These are phyloP conservation scores for Phytoseiulus persimilis DNA, from an alignment of 2,888 invertebrate species.

Conservation along the genomic window DNA sequence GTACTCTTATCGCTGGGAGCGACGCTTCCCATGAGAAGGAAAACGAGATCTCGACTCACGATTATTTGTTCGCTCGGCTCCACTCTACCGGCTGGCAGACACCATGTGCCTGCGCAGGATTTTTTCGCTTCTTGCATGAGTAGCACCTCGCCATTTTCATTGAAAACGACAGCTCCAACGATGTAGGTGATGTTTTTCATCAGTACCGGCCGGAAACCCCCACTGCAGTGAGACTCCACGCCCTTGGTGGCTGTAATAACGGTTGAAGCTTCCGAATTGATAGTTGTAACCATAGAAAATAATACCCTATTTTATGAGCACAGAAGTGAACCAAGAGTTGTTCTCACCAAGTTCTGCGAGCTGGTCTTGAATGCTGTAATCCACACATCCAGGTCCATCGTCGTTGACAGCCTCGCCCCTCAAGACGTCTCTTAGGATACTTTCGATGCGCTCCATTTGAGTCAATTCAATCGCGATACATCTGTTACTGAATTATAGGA, in stretches of 20 bases:
- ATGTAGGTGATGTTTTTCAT: conserved; percentile 81
- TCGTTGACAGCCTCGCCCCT: conserved; percentile 63
- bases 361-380: conserved; percentile 73
- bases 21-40: too few species aligned
- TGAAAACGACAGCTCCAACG: conserved; percentile 77
- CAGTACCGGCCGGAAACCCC: conserved; percentile 70
- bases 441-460: conserved; percentile 44
- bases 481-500: background rate
- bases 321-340: conserved; percentile 12
- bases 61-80: conserved; percentile 78
- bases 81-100: conserved; percentile 89
- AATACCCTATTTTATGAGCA: conserved; percentile 37
- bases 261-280: too few species aligned
- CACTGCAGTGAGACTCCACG: conserved; percentile 65
- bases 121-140: conserved; percentile 97
- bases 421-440: conserved; percentile 49
- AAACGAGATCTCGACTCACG: conserved; percentile 48
- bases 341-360: conserved; percentile 63
- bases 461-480: conserved; percentile 14
- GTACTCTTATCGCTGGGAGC: too few species aligned
- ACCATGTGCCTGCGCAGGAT: conserved; percentile 90
- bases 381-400: conserved; percentile 62
- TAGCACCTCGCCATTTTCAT: conserved; percentile 74
- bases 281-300: too few species aligned
- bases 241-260: conserved; percentile 70